These are phyloP conservation scores for Diorhabda elongata DNA, from an alignment of 1,140 invertebrate species.

Conservation along the genomic window DNA sequence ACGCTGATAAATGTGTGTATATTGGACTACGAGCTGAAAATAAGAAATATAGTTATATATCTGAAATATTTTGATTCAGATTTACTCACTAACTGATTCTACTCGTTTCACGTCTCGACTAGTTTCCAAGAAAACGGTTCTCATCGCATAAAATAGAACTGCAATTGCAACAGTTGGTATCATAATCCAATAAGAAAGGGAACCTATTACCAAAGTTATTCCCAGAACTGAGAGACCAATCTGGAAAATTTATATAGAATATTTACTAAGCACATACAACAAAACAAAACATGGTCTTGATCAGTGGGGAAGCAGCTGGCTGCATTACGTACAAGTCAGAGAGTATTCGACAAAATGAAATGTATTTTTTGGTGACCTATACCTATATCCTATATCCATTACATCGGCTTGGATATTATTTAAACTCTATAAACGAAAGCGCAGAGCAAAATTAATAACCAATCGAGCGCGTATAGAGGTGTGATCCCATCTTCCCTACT, in stretches of 20 bases:
- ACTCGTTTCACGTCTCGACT: conserved; percentile 79
- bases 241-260: conserved; percentile 11
- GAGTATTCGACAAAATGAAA: too few relatives aligned
- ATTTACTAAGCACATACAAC: too few relatives aligned
- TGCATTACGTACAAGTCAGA: too few relatives aligned
- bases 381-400: too few relatives aligned
- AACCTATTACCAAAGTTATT: conserved; percentile 23
- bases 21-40: conserved; percentile 69
- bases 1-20: conserved; percentile 75
- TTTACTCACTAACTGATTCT: conserved; percentile 69
- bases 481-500: too few relatives aligned
- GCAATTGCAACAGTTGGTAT: conserved; percentile 64
- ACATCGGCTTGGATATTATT: too few relatives aligned
- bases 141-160: conserved; percentile 57
- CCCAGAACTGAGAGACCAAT: conserved; percentile 7
- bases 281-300: too few relatives aligned
- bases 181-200: conserved; percentile 70
- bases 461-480: too few relatives aligned
- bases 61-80: background rate
- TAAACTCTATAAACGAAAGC: too few relatives aligned
- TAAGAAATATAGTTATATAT: conserved; percentile 8
- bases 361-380: too few relatives aligned
- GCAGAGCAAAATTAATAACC: too few relatives aligned
- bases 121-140: conserved; percentile 71
- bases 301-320: too few relatives aligned